Percentiles rank a stretch among this genome's conserved stretches.
Evolutionary conservation across 1,140 invertebrate genomes (phyloP).

Genomic region (Drosophila novamexicana): DNA sequence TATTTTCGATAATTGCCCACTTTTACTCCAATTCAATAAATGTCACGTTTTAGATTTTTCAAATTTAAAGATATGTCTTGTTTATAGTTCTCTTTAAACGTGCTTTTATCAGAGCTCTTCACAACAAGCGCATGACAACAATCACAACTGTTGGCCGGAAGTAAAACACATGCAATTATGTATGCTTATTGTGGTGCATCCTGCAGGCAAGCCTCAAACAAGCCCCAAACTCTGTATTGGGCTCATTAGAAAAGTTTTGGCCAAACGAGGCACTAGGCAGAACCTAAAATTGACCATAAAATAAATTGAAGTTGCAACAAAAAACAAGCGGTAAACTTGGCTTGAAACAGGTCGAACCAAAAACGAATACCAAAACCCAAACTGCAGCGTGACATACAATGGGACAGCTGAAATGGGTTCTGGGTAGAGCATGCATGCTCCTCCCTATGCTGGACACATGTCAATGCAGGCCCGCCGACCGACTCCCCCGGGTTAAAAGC

Average conservation of each 20-base stretch:
- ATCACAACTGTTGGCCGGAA: slow-evolving; percentile 30
- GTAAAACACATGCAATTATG: slow-evolving; percentile 33
- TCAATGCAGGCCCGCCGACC: slow-evolving; percentile 26
- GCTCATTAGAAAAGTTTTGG: slow-evolving; percentile 61
- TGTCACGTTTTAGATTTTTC: no score
- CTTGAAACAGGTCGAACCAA: slow-evolving; percentile 22
- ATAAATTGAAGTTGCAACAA: slow-evolving; percentile 61
- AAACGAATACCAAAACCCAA: slow-evolving; percentile 46
- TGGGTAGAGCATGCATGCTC: slow-evolving; percentile 11
- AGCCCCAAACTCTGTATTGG: slow-evolving; percentile 52
- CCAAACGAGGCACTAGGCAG: slow-evolving; percentile 10
- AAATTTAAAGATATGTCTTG: no score
- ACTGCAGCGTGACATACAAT: slow-evolving; percentile 65
- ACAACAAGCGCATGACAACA: neutral
- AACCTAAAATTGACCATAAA: slow-evolving; percentile 47
- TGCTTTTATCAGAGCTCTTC: no score
- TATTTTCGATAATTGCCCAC: no score
- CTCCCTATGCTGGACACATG: slow-evolving; percentile 41
- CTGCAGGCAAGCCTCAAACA: slow-evolving; percentile 30
- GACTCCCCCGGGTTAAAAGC: slow-evolving; percentile 24
- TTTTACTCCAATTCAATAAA: no score
- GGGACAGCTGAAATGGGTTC: slow-evolving; percentile 63
- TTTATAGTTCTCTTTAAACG: no score
- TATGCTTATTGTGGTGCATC: slow-evolving; percentile 43
- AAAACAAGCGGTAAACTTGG: slow-evolving; percentile 19